Conservation (phyloP, 2,797 vertebrate genomes). For the Anolis apletophallus region DNA sequence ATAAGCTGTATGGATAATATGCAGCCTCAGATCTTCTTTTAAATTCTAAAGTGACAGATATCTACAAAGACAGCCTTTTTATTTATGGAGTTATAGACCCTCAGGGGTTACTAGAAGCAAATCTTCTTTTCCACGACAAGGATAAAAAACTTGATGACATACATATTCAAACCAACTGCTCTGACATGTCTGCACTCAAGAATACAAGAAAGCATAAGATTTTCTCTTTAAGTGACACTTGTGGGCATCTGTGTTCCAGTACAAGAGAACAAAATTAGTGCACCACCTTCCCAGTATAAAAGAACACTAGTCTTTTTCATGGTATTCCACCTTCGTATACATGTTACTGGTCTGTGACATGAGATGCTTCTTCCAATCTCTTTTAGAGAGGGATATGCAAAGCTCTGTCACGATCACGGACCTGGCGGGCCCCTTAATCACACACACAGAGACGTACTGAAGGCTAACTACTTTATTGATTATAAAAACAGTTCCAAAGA, state of each 20-base stretch:
- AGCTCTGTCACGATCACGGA: too few relatives aligned
- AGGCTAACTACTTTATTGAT: too few relatives aligned
- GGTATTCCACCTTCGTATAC: background rate
- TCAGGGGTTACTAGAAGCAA: slow-evolving; percentile 48
- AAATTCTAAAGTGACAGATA: slow-evolving; percentile 50
- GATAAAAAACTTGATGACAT: slow-evolving; percentile 16
- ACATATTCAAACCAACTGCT: slow-evolving; percentile 28
- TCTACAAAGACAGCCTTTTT: slow-evolving; percentile 34
- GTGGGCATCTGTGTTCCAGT: slow-evolving; percentile 3
- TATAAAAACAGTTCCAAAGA: too few relatives aligned
- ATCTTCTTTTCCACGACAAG: slow-evolving; percentile 39
- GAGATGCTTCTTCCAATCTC: background rate
- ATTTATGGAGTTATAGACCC: slow-evolving; percentile 49
- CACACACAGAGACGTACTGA: too few relatives aligned
- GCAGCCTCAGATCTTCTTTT: slow-evolving; percentile 10
- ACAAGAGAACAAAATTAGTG: background rate
- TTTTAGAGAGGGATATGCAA: background rate
- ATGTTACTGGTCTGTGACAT: background rate
- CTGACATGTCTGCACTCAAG: slow-evolving; percentile 18
- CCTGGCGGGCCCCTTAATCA: too few relatives aligned
- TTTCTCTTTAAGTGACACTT: slow-evolving; percentile 5
- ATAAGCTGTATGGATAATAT: background rate
- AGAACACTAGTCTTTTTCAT: background rate
- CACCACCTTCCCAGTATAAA: slow-evolving; percentile 5
- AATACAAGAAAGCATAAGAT: background rate